Evolutionary conservation across 2,888 invertebrate genomes (phyloP).

Genomic region (Spilosoma lubricipeda): DNA sequence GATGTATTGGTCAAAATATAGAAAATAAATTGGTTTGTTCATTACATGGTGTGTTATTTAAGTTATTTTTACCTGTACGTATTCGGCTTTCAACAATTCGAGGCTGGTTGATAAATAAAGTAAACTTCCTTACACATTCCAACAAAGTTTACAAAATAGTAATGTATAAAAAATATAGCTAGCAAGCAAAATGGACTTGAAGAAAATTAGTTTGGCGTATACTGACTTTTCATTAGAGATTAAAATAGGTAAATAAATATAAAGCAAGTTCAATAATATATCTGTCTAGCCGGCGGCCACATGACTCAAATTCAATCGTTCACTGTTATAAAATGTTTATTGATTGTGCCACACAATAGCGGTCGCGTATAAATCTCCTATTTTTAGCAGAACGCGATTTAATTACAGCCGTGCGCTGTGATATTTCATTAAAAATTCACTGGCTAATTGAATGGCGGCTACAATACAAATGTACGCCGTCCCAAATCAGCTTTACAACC

Average conservation of each 20-base stretch:
- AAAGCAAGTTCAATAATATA: neutral
- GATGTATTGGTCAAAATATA: slow-evolving; percentile 49
- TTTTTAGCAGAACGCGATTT: slow-evolving; percentile 45
- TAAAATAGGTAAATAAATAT: neutral
- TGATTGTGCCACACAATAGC: slow-evolving; percentile 45
- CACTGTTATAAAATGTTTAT: slow-evolving; percentile 31
- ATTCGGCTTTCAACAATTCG: neutral
- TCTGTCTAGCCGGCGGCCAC: neutral
- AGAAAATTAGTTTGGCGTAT: neutral
- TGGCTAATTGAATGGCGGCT: slow-evolving; percentile 50
- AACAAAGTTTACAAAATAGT: neutral
- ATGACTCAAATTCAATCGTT: slow-evolving; percentile 6
- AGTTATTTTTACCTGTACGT: neutral
- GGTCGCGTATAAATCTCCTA: slow-evolving; percentile 44
- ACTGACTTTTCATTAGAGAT: neutral
- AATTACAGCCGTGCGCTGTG: slow-evolving; percentile 49
- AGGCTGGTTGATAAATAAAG: no score
- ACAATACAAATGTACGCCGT: slow-evolving; percentile 34
- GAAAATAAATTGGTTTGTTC: slow-evolving; percentile 63
- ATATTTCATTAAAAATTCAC: slow-evolving; percentile 55
- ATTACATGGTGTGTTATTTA: slow-evolving; percentile 16
- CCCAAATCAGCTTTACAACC: slow-evolving; percentile 57
- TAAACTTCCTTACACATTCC: neutral
- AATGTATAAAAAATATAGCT: neutral
- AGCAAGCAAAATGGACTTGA: neutral